Evolutionary conservation across 2,888 invertebrate species (phyloP).

Genomic region (Ernsta delagoae): DNA sequence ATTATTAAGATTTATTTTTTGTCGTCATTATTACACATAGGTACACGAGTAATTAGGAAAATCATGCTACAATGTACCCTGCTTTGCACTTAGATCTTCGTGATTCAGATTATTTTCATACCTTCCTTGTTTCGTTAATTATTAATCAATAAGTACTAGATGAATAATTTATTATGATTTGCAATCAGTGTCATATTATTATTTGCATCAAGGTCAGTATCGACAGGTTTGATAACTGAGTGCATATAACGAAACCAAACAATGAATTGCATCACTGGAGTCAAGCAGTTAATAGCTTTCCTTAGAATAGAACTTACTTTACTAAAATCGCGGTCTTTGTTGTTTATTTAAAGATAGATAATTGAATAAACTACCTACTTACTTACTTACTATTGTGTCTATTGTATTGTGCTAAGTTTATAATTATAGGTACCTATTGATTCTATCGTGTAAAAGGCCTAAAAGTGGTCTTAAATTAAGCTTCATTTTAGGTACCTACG

Average conservation of each 20-base stretch:
- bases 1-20: too few species aligned
- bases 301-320: background rate
- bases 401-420: too few species aligned
- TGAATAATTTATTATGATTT: constrained; percentile 5
- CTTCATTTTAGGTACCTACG: too few species aligned
- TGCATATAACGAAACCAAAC: background rate
- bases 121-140: background rate
- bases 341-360: too few species aligned
- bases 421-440: too few species aligned
- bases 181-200: background rate
- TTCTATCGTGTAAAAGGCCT: too few species aligned
- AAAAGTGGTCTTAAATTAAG: too few species aligned
- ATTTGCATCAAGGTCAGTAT: constrained; percentile 13
- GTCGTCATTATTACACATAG: too few species aligned
- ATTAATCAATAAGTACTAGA: background rate
- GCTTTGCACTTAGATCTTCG: background rate
- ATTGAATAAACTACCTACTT: too few species aligned
- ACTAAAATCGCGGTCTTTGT: background rate
- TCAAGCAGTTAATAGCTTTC: background rate
- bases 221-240: background rate
- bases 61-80: background rate
- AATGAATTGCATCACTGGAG: constrained; percentile 11
- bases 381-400: too few species aligned
- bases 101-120: background rate
- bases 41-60: background rate